Conservation (phyloP, 2,888 invertebrate species). For the Philonicus albiceps region DNA sequence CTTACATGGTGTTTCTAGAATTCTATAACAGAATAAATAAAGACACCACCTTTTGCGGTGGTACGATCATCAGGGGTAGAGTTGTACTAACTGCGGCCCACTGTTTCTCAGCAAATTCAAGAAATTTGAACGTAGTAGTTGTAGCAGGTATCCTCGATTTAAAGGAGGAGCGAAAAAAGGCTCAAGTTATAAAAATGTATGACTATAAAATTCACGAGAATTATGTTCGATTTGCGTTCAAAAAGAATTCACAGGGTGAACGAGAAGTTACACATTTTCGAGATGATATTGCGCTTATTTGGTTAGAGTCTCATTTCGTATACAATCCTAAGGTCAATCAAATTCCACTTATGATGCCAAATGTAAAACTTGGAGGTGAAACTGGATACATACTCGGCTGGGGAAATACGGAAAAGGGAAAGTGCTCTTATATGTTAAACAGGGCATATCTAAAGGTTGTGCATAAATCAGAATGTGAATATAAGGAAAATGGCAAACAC, state of each 20-base stretch:
- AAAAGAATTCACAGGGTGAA: not conserved
- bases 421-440: not conserved
- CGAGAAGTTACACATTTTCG: not conserved
- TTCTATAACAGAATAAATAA: not conserved
- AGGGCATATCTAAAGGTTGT: not conserved
- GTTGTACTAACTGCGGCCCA: not conserved
- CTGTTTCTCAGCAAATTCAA: not conserved
- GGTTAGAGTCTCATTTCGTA: not conserved
- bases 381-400: not conserved
- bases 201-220: not conserved
- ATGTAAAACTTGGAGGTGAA: not conserved
- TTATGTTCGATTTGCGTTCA: not conserved
- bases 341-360: not conserved
- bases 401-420: not conserved
- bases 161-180: not conserved
- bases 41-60: not conserved
- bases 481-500: not conserved
- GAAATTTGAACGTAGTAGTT: not conserved
- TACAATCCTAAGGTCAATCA: not conserved
- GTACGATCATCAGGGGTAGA: not conserved
- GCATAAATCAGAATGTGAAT: not conserved
- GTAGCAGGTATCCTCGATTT: not conserved
- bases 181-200: not conserved
- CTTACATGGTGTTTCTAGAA: not conserved
- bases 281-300: not conserved